Base-by-base conservation (phyloP, 1,140 invertebrate species). In the Papilio glaucus region DNA sequence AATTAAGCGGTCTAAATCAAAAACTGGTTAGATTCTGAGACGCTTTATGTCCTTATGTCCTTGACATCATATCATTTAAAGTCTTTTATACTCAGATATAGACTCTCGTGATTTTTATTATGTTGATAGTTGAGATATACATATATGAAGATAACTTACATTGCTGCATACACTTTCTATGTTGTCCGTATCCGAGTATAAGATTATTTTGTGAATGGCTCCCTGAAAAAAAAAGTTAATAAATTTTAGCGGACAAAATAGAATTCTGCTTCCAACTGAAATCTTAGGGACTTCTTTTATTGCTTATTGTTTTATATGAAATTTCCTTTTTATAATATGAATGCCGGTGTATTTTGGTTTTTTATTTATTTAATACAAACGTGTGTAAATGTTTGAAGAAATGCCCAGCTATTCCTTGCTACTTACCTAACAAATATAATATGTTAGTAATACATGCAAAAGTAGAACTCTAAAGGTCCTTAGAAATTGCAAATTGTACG, bases 201-300 rank as follows among this genome's bases (percentile, higher is more conserved):
- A 75, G 67, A 73, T 77, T 24, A 87, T 63, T 70, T 77, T 74
- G 65, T 82, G 62, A 63, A 87, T 80, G 1, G 72, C 42, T 15
- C 79, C 84, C 85, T 87, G 84, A 41, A 85, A 85, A 45, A 78
- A 77, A 79, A 33, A 42, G 61, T 7, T 62, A 38, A 33, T 33
- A 6, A 33, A 33, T 33, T 33, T 33, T 33, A n/a, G n/a, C n/a
- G n/a, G n/a, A n/a, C 6, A 33, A 33, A 33, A 3, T 33, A 33
- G 29, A 33, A 33, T n/a, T n/a, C n/a, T n/a, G n/a, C n/a, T n/a
- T n/a, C n/a, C n/a, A n/a, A n/a, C n/a, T n/a, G n/a, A n/a, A n/a
- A n/a, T n/a, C n/a, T n/a, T n/a, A n/a, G n/a, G n/a, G 29, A 33
- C 29, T 33, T 33, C 29, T 33, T 33, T 33, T 33, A 33, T 3